Base-by-base conservation (phyloP, 2,888 invertebrate genomes). In the Ryuthela nishihirai region DNA sequence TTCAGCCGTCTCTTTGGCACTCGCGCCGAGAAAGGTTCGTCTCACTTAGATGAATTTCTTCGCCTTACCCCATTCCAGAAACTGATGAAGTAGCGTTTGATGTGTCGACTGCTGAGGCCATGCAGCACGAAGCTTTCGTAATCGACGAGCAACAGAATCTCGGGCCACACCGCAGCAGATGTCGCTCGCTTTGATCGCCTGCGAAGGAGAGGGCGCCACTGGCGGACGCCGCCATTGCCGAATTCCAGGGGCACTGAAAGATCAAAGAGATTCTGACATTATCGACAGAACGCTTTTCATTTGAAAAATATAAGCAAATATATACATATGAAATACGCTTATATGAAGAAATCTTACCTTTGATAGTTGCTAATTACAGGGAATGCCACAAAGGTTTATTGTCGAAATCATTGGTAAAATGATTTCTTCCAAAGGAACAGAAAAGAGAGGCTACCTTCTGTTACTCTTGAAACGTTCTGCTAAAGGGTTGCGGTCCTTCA, bases 71-170 rank as follows among this genome's bases (percentile, higher is more conserved):
- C 93, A 74, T 93, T 93, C 93, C 93, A 93, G 75, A 94, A 94
- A 35, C 91, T 91, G 39, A 93, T 90, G 73, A 93, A 93, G 74
- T 93, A 93, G 56, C 91, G 80, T 74, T 93, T 93, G 68, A 93
- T 91, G 78, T 92, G 83, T n/a, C 85, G 81, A 72, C 85, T 85
- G 74, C 85, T 85, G 42, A 84, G 84, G n/a, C 85, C 85, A 73
- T 87, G 86, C 71, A 86, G 78, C 71, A 85, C 84, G 76, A 91
- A 92, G 44, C 92, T 92, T 73, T 93, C 92, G 72, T 93, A 93
- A 76, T 93, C 93, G 15, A 93, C 92, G 69, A 93, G 90, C 68
- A 93, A 89, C 67, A 93, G 80, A 71, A 93, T 91, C 79, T 93
- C 93, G 2, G 93, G 93, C 77, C 91, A 93, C 70, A 93, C 92